phyloP scores from a whole-genome alignment of 2,797 vertebrate genomes.

The Pangasius mekongensis region DNA sequence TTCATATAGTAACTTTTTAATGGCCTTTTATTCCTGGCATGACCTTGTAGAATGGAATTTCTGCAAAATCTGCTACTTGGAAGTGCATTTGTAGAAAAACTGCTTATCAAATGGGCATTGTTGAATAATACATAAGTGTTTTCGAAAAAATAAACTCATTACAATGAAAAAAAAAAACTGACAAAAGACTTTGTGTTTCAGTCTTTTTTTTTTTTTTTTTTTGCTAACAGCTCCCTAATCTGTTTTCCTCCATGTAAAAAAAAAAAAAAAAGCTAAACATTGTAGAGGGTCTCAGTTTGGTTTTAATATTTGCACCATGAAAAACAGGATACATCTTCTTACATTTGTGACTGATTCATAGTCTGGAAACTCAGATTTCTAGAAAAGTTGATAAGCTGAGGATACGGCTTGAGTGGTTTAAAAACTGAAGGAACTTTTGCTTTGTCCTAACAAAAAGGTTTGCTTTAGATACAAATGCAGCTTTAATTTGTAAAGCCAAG shows the following conservation, averaged over 20 bases:
- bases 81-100: conserved; percentile 9
- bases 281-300: background rate
- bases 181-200: background rate
- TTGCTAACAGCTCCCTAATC: background rate
- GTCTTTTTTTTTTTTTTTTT: background rate
- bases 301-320: background rate
- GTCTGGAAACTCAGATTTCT: background rate
- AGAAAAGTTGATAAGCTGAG: background rate
- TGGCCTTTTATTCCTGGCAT: background rate
- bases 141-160: background rate
- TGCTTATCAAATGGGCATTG: background rate
- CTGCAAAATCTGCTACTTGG: background rate
- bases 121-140: background rate
- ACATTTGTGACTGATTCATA: background rate
- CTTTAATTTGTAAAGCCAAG: background rate
- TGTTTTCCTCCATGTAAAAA: background rate
- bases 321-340: background rate
- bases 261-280: background rate
- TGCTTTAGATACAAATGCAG: background rate
- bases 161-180: background rate
- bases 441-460: background rate
- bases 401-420: background rate
- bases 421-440: no score
- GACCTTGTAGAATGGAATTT: background rate
- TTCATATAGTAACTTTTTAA: background rate